Evolutionary conservation across 2,113 vertebrate species (phyloP), one percentile per base, ranked within the genome.

Genomic region (Plectropomus leopardus): DNA sequence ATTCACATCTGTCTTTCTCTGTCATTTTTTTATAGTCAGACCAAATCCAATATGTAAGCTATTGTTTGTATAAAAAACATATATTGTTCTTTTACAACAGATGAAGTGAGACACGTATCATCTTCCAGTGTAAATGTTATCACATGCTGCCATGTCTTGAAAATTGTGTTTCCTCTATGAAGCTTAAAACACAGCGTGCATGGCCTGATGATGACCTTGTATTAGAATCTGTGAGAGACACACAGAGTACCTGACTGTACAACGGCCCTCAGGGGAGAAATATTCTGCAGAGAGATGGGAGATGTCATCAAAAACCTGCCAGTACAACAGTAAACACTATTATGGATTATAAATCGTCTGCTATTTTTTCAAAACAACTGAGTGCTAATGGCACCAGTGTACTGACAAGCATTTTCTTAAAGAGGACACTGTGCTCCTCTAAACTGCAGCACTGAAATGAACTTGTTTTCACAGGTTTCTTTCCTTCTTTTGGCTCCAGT

Each of bases 241-340:
- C 60, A 47, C 30, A 64, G 26, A 82, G 47, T 57, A 63, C 40
- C 13, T 66, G 32, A 83, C 44, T 70, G 40, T 65, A 65, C 57
- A 69, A 68, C 13, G 54, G 63, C 71, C 73, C 82, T 32, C 58
- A 24, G 58, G 70, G 72, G 76, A 71, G 54, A 69, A 64, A 88
- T 76, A 54, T 66, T 82, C 57, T 65, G 42, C 55, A 68, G 45
- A 82, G 55, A 69, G 70, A 66, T 69, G 36, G 17, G 32, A 55
- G 47, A 77, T 82, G 48, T 54, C 45, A 80, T 85, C 70, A 77
- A 67, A 83, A 75, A 72, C 28, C 76, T 80, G 55, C 53, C 74
- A 68, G 47, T 40, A 40, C 36, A 40, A 40, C 36, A 40, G 36
- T 64, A 66, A 81, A 77, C 70, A 74, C 65, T 57, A 28, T 82